These are phyloP conservation scores for Proterorhinus semilunaris DNA, from an alignment of 2,113 vertebrate genomes.

Conservation along the genomic window DNA sequence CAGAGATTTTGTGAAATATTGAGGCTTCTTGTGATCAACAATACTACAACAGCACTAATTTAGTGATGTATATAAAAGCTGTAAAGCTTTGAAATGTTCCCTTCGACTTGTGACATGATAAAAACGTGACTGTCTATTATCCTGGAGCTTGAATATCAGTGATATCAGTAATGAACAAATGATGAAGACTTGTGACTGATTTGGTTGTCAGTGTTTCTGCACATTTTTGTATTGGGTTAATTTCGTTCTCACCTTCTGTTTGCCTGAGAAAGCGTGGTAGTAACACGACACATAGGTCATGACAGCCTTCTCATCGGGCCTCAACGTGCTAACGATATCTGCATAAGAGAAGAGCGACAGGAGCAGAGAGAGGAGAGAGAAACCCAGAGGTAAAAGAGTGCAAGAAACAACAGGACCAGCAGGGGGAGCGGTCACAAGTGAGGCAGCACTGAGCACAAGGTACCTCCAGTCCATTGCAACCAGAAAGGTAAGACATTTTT, in stretches of 20 bases:
- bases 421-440: slow-evolving; percentile 58
- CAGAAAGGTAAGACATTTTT: too few relatives aligned
- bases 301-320: slow-evolving; percentile 97
- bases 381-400: slow-evolving; percentile 76
- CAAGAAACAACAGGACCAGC: slow-evolving; percentile 68
- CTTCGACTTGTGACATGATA: not conserved
- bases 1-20: too few relatives aligned
- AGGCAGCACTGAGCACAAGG: slow-evolving; percentile 39
- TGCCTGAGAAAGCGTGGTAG: slow-evolving; percentile 99
- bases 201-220: not conserved
- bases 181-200: not conserved
- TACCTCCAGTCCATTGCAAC: slow-evolving; percentile 42
- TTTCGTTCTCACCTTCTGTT: slow-evolving; percentile 93
- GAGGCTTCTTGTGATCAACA: too few relatives aligned
- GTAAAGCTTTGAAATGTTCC: not conserved
- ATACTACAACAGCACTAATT: too few relatives aligned
- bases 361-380: slow-evolving; percentile 62
- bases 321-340: slow-evolving; percentile 99
- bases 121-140: not conserved
- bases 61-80: too few relatives aligned
- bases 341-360: slow-evolving; percentile 78
- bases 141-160: not conserved
- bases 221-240: not conserved
- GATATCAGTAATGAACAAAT: too few relatives aligned
- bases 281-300: slow-evolving; percentile 99